Conservation (phyloP, 2,888 invertebrate genomes). For the Sminthurides aquaticus region DNA sequence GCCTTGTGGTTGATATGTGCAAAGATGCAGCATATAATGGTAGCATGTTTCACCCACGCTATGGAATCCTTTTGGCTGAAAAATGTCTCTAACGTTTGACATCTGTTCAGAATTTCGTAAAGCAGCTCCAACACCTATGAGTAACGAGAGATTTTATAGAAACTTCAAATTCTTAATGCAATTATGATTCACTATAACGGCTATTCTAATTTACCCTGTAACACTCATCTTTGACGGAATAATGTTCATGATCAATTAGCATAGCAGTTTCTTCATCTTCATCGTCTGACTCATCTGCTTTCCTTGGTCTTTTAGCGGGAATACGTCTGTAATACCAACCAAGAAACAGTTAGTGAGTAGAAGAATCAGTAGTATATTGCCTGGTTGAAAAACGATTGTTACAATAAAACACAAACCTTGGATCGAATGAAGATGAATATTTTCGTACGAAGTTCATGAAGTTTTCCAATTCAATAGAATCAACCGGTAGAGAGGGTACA, state of each 20-base stretch:
- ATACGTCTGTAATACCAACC: neutral
- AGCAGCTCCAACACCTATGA: constrained; percentile 16
- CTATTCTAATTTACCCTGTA: constrained; percentile 4
- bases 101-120: constrained; percentile 11
- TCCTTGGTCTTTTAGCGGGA: neutral
- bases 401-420: no score
- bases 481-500: constrained; percentile 9
- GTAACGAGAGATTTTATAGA: neutral
- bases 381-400: no score
- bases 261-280: constrained; percentile 14
- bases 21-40: constrained; percentile 16
- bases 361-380: neutral
- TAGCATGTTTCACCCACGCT: constrained; percentile 10
- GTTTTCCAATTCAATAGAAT: constrained; percentile 9
- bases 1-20: constrained; percentile 1
- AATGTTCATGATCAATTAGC: constrained; percentile 17
- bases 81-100: constrained; percentile 15
- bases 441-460: constrained; percentile 15
- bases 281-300: neutral
- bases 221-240: no score
- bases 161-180: no score
- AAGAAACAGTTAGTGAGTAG: neutral
- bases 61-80: neutral
- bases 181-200: neutral
- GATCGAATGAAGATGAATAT: constrained; percentile 12